Evolutionary conservation across 2,888 invertebrate species (phyloP).

Genomic region (Cerastis rubricosa): DNA sequence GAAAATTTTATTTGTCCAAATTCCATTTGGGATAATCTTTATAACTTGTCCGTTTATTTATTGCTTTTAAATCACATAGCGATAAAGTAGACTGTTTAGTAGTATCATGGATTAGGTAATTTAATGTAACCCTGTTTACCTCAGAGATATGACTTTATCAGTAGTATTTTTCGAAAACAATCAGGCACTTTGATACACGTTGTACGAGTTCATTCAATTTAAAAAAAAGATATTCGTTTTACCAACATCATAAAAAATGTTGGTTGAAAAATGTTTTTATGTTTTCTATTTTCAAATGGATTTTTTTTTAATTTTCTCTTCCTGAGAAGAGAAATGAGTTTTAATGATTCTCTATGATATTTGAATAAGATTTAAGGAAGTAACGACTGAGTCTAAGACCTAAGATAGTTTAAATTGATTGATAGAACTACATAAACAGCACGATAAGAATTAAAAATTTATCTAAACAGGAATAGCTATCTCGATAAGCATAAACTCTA

Average conservation of each 20-base stretch:
- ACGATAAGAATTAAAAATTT: conserved; percentile 68
- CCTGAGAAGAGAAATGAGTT: conserved; percentile 37
- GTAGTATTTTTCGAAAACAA: conserved; percentile 68
- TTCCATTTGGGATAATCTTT: not conserved
- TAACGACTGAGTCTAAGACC: conserved; percentile 55
- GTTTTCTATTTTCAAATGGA: conserved; percentile 15
- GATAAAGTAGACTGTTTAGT: conserved; percentile 39
- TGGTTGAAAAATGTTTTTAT: not conserved
- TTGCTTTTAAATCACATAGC: conserved; percentile 38
- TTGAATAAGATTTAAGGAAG: conserved; percentile 45
- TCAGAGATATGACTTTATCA: conserved; percentile 79
- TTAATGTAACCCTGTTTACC: conserved; percentile 81
- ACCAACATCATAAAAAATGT: conserved; percentile 23
- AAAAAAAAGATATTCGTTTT: not conserved
- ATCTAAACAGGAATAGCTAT: conserved; percentile 69
- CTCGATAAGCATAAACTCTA: conserved; percentile 56
- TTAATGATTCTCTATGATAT: conserved; percentile 38
- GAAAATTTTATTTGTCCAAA: not conserved
- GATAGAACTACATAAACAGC: conserved; percentile 71
- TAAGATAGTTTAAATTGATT: conserved; percentile 67
- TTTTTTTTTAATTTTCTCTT: not conserved
- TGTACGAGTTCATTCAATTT: conserved; percentile 33
- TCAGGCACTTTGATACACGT: conserved; percentile 71
- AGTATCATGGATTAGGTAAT: conserved; percentile 48
- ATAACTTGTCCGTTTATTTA: conserved; percentile 18